Percentiles rank a stretch among this genome's conserved stretches.
These are phyloP conservation scores for Gobio occitaniae DNA, from an alignment of 2,797 vertebrate species.

Conservation along the genomic window DNA sequence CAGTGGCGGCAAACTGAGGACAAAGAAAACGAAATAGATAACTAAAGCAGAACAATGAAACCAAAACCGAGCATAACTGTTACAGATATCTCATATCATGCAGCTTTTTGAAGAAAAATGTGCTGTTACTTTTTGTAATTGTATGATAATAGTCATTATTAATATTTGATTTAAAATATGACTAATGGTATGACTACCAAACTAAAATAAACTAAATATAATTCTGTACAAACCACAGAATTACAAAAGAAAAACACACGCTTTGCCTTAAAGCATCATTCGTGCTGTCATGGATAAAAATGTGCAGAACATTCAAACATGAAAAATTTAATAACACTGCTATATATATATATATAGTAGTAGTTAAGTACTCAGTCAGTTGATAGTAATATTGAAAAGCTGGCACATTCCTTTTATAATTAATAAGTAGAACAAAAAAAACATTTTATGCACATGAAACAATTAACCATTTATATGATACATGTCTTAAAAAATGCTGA, in stretches of 20 bases:
- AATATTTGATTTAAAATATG: neutral
- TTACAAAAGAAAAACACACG: neutral
- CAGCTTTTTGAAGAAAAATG: neutral
- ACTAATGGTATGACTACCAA: neutral
- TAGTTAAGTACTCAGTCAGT: neutral
- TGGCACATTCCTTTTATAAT: slow-evolving; percentile 12
- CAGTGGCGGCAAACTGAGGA: no score
- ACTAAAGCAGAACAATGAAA: neutral
- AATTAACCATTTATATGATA: neutral
- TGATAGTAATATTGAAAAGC: slow-evolving; percentile 19
- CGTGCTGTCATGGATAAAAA: neutral
- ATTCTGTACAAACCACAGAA: neutral
- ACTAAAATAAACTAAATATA: neutral
- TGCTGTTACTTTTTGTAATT: neutral
- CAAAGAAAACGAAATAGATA: no score
- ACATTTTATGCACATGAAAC: neutral
- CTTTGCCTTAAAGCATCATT: neutral
- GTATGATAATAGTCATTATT: neutral
- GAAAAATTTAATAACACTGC: neutral
- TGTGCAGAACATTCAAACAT: slow-evolving; percentile 7
- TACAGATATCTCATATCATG: neutral
- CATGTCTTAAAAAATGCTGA: no score
- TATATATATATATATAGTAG: slow-evolving; percentile 4
- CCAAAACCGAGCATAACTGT: no score
- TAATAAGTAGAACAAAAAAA: slow-evolving; percentile 3